A percentile compares a stretch with the other conserved stretches of the same genome.
These are phyloP conservation scores for Callaeas wilsoni DNA, from an alignment of 2,113 vertebrate genomes.

Conservation along the genomic window DNA sequence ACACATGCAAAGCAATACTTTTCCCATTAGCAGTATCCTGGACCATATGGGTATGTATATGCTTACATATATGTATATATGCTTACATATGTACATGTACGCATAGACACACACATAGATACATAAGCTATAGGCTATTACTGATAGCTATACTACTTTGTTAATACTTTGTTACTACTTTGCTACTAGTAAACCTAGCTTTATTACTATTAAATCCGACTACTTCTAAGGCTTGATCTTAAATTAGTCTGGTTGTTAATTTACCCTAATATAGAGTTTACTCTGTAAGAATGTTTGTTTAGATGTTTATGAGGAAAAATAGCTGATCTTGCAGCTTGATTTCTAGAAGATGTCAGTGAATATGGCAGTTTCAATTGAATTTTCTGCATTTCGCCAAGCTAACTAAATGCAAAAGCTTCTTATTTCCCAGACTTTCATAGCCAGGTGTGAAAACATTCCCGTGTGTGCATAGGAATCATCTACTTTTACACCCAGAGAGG, in stretches of 20 bases:
- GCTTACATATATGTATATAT: not conserved
- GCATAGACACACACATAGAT: not conserved
- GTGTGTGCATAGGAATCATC: not conserved
- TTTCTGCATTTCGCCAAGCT: not conserved
- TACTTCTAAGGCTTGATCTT: not conserved
- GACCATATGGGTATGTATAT: not conserved
- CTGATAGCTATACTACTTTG: not conserved
- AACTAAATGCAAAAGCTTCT: not conserved
- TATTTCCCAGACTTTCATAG: not conserved
- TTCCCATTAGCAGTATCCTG: not conserved
- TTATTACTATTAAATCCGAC: not conserved
- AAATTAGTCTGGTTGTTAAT: not conserved
- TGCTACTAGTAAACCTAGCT: not conserved
- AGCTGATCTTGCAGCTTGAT: not conserved
- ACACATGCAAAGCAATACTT: not conserved
- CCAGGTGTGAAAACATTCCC: not conserved
- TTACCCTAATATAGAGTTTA: not conserved
- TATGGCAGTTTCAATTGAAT: not conserved
- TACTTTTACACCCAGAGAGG: not conserved
- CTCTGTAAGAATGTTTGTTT: not conserved
- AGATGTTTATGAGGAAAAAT: not conserved
- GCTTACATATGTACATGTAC: not conserved
- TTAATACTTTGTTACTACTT: not conserved
- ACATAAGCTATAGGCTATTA: not conserved
- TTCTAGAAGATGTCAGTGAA: not conserved